Conservation (phyloP, 2,888 invertebrate species). For the Xestia ashworthii region DNA sequence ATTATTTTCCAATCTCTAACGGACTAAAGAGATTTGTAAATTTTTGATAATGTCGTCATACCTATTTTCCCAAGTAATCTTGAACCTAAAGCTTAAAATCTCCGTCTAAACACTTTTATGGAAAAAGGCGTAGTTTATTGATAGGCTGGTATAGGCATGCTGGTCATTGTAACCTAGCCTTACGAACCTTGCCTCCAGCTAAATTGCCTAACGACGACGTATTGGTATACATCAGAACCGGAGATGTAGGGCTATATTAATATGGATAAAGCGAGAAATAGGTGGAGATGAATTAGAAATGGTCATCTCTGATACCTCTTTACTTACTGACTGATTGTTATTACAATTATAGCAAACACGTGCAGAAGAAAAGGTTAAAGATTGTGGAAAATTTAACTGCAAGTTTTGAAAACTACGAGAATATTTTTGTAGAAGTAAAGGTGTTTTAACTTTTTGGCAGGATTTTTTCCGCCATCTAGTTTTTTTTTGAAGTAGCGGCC, state of each 20-base stretch:
- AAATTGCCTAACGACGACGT: constrained; percentile 41
- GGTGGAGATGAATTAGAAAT: neutral
- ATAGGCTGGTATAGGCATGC: too few relatives aligned
- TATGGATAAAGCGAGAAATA: neutral
- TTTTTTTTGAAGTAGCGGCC: too few relatives aligned
- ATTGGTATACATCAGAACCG: neutral
- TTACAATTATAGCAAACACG: neutral
- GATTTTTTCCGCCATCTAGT: too few relatives aligned
- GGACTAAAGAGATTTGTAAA: too few relatives aligned
- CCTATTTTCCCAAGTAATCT: too few relatives aligned
- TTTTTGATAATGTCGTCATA: too few relatives aligned
- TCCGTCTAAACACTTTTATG: too few relatives aligned
- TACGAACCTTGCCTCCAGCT: constrained; percentile 21
- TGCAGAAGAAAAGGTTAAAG: neutral
- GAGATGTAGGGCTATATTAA: neutral
- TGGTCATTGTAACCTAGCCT: neutral
- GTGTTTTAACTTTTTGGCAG: too few relatives aligned
- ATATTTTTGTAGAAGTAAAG: neutral
- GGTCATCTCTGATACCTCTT: neutral
- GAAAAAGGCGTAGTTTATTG: too few relatives aligned
- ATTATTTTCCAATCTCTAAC: too few relatives aligned
- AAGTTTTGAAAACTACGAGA: neutral
- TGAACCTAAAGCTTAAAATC: too few relatives aligned
- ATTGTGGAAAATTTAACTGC: neutral
- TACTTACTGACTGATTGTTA: neutral